phyloP scores from a whole-genome alignment of 2,113 vertebrate species.

The Turnix velox region DNA sequence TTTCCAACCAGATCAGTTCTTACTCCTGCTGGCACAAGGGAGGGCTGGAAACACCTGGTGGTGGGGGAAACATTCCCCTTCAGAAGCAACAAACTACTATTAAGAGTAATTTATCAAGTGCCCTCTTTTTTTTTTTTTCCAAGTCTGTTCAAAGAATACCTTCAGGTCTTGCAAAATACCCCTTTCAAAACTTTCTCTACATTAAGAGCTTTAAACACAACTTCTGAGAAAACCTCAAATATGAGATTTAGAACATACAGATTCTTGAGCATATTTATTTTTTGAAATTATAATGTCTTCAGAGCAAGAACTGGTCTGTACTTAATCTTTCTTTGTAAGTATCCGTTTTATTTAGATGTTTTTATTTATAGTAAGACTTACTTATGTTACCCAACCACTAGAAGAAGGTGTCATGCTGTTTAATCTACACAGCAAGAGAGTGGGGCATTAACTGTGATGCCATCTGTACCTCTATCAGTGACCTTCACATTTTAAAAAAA shows the following conservation, averaged over 20 bases:
- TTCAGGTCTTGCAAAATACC: conserved; percentile 41
- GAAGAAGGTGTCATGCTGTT: background rate
- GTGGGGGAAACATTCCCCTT: conserved; percentile 7
- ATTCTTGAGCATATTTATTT: background rate
- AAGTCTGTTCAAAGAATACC: conserved; percentile 57
- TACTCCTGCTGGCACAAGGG: conserved; percentile 27
- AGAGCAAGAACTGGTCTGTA: background rate
- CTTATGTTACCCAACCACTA: background rate
- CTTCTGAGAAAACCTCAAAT: conserved; percentile 58
- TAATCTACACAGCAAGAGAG: background rate
- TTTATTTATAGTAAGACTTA: background rate
- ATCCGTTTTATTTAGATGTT: background rate
- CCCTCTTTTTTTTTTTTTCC: background rate
- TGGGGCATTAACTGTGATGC: background rate
- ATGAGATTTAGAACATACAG: background rate
- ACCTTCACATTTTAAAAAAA: background rate
- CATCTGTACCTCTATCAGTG: background rate
- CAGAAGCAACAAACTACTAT: conserved; percentile 21
- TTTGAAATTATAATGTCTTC: background rate
- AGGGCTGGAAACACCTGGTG: conserved; percentile 31
- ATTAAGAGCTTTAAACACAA: conserved; percentile 30
- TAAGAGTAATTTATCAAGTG: conserved; percentile 43
- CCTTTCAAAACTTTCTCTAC: conserved; percentile 11
- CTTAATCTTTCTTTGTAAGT: background rate
- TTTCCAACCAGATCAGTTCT: background rate